Percentiles rank a stretch among this genome's conserved stretches.
Evolutionary conservation across 35 echinoderm and acorn worm species (phyloP).

Genomic region (Anneissia japonica): DNA sequence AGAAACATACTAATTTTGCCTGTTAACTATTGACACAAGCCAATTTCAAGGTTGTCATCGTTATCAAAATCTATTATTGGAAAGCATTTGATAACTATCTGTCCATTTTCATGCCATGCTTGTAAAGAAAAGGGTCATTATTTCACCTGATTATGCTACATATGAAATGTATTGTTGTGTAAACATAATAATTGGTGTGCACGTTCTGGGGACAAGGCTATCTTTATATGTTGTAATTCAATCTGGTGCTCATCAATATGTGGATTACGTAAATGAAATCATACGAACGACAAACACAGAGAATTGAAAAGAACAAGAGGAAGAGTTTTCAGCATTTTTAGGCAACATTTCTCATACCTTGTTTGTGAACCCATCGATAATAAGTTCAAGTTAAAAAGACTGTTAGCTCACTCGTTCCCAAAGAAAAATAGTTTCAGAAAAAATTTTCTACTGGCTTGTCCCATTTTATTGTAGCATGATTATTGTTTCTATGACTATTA

Average conservation of each 20-base stretch:
- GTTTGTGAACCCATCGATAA: no score
- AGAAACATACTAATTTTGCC: background rate
- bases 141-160: background rate
- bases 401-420: no score
- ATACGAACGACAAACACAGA: background rate
- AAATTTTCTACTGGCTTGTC: no score
- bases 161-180: background rate
- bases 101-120: background rate
- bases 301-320: no score
- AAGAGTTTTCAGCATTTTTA: no score
- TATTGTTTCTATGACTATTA: no score
- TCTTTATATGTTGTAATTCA: background rate
- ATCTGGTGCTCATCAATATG: background rate
- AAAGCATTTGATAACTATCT: background rate
- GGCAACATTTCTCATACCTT: no score
- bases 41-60: background rate
- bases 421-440: no score
- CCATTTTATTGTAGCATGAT: no score
- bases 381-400: no score
- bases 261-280: background rate
- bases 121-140: background rate
- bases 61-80: background rate
- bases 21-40: background rate
- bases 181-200: background rate
- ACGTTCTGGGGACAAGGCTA: background rate